phyloP scores from a whole-genome alignment of 2,113 vertebrate genomes.

The Paradoxurus hermaphroditus region DNA sequence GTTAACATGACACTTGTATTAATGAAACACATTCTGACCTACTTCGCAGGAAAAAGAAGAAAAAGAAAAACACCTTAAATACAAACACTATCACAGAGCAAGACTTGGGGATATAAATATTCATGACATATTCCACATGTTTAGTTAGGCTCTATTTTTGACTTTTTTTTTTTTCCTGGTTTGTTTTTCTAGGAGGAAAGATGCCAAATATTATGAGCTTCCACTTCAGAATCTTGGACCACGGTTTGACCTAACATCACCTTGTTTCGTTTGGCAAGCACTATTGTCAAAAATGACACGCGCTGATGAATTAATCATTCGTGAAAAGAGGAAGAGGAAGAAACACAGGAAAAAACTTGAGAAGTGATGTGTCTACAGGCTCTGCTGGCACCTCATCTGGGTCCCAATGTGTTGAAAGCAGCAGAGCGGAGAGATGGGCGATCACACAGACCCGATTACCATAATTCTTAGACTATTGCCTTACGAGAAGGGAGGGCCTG shows the following conservation, averaged over 20 bases:
- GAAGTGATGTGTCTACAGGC: neutral
- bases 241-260: neutral
- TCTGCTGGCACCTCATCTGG: neutral
- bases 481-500: neutral
- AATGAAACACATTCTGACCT: conserved; percentile 69
- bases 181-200: conserved; percentile 51
- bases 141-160: conserved; percentile 64
- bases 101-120: conserved; percentile 64
- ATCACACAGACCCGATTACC: neutral
- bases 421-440: neutral
- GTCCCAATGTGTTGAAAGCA: neutral
- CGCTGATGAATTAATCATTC: conserved; percentile 3
- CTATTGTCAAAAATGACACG: conserved; percentile 40
- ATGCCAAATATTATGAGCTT: conserved; percentile 46
- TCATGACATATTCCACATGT: conserved; percentile 70
- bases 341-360: neutral
- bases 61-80: conserved; percentile 60
- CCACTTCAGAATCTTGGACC: neutral
- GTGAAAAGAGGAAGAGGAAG: neutral
- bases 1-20: conserved; percentile 65
- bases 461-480: neutral
- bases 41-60: conserved; percentile 39
- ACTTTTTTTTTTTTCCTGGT: neutral
- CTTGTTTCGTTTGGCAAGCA: conserved; percentile 20
- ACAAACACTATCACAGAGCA: conserved; percentile 54